Evolutionary conservation across 2,888 invertebrate species (phyloP), one percentile per base, ranked within the genome.

Genomic region (Morpho helenor): DNA sequence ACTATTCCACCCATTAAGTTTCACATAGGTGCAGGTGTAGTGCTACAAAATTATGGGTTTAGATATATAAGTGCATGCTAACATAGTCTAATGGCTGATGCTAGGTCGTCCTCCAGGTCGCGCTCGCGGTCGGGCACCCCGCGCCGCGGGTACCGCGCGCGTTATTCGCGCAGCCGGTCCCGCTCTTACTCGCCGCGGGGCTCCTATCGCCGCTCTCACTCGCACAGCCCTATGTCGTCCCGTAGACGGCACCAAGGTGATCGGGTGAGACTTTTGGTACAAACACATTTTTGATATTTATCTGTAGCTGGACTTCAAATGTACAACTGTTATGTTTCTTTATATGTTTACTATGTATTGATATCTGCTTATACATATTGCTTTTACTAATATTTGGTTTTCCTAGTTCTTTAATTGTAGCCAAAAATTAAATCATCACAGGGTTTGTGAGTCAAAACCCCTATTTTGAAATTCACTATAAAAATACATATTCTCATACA

Each of bases 191-290:
- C 93, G 31, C 93, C 92, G 9, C 83, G 88, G 59, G 88, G 93
- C 63, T 92, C 93, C 55, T 93, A 93, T 70, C 91, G 92, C 68
- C 92, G 93, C 72, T 91, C 93, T 49, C 93, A 93, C 83, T 94
- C 95, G 62, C 93, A 94, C 76, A 96, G 96, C 77, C 96, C 96
- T 31, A 95, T 96, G 95, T 96, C 96, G 43, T 94, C 94, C 66
- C 92, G 96, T 62, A 92, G 95, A 69, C 91, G 96, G 49, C 96
- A 96, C 80, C 88, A 92, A 63, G 95, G 96, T 65, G 96, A 95
- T 77, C 91, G 96, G 83, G 93, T 93, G 87, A 90, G 69, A 52
- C 63, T 61, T 59, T 62, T 66, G 66, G 66, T 66, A 66, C 59
- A 65, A 53, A 65, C 50, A 60, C 53, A 40, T 52, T 58, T 63